Evolutionary conservation across 2,797 vertebrate genomes (phyloP).

Genomic region (Tragopan temminckii): DNA sequence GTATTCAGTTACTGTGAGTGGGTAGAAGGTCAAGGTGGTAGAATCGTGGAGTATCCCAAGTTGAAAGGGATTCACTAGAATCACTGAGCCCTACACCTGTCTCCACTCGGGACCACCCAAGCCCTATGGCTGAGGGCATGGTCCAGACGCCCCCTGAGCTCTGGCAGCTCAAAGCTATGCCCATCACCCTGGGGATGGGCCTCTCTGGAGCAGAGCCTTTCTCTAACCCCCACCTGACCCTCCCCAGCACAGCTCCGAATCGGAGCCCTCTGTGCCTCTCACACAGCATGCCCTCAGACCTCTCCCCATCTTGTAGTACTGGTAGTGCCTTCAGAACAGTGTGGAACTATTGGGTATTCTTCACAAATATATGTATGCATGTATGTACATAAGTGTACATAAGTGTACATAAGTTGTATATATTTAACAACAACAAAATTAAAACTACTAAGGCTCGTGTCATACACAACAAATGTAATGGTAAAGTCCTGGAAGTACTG

Average conservation of each 20-base stretch:
- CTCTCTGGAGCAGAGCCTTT: neutral
- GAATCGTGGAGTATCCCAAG: neutral
- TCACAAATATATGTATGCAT: neutral
- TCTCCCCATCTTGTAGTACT: neutral
- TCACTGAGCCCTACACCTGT: neutral
- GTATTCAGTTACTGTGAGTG: neutral
- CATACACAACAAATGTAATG: neutral
- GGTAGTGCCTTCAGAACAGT: neutral
- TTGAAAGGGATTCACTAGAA: neutral
- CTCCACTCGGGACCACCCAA: neutral
- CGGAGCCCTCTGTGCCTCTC: neutral
- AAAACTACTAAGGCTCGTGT: accelerated
- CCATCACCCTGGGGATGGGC: neutral
- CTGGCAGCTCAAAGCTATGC: neutral
- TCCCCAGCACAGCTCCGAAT: neutral
- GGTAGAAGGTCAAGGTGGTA: neutral
- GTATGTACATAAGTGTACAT: too few relatives aligned
- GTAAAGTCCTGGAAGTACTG: neutral
- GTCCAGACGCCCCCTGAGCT: neutral
- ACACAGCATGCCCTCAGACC: neutral
- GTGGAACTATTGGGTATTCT: neutral
- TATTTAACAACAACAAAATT: neutral
- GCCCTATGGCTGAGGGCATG: neutral
- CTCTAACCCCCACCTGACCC: neutral
- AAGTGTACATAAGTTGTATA: neutral